These are phyloP conservation scores for Oreochromis niloticus DNA, from an alignment of 2,113 vertebrate genomes.

Conservation along the genomic window DNA sequence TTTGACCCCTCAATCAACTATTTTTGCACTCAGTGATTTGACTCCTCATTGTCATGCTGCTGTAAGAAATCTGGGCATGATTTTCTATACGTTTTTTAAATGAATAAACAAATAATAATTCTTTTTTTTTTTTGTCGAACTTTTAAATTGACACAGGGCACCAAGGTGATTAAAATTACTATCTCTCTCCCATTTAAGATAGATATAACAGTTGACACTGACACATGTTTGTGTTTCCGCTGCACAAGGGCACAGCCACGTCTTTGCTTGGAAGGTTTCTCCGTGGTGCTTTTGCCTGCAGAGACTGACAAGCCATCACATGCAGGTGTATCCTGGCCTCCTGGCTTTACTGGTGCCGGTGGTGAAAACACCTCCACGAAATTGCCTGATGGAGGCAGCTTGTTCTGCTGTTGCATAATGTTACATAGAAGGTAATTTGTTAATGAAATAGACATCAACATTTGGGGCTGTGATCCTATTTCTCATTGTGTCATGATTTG, in stretches of 20 bases:
- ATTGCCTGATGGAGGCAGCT: neutral
- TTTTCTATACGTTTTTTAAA: neutral
- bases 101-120: neutral
- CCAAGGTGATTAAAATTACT: neutral
- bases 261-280: neutral
- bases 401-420: neutral
- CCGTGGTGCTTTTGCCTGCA: neutral
- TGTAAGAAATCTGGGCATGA: neutral
- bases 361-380: neutral
- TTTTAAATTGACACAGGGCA: neutral
- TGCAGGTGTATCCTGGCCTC: neutral
- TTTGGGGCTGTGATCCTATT: neutral
- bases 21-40: too few species aligned
- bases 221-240: neutral
- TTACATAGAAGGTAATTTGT: neutral
- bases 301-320: neutral
- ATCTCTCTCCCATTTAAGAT: neutral
- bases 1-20: too few species aligned
- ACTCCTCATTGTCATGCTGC: too few species aligned
- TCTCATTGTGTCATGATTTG: neutral
- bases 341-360: neutral
- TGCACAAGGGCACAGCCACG: neutral
- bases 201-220: neutral
- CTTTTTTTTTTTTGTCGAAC: rapidly evolving
- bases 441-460: neutral